phyloP scores from a whole-genome alignment of 2,797 vertebrate species.

The Pseudochirops cupreus region DNA sequence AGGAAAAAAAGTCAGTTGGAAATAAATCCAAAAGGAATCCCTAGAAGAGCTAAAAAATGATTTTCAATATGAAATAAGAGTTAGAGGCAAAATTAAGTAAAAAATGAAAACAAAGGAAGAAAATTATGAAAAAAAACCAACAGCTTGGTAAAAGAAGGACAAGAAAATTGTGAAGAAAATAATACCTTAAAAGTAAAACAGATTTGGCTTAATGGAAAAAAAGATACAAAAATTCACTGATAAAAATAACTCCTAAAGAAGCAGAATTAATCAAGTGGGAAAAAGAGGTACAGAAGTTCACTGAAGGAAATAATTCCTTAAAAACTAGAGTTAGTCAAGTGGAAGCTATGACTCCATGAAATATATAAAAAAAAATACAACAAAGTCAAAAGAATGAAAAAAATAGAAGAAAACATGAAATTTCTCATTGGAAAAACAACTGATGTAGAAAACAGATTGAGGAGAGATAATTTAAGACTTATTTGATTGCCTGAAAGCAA shows the following conservation, averaged over 20 bases:
- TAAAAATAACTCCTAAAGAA: background rate
- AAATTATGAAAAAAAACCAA: background rate
- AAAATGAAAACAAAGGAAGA: background rate
- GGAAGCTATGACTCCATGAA: background rate
- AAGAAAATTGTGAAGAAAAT: background rate
- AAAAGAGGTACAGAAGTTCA: background rate
- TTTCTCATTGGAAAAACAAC: too few relatives aligned
- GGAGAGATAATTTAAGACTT: too few relatives aligned
- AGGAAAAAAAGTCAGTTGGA: background rate
- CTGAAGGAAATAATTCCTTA: background rate
- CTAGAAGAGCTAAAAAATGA: background rate
- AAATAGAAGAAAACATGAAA: background rate
- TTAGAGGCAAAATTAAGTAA: background rate
- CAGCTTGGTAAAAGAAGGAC: background rate
- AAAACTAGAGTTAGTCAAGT: background rate
- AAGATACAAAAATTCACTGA: background rate
- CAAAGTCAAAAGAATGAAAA: background rate
- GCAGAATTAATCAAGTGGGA: background rate
- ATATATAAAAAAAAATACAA: background rate
- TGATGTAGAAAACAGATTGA: too few relatives aligned
- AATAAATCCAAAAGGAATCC: background rate
- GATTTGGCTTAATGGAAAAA: background rate
- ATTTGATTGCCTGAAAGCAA: too few relatives aligned
- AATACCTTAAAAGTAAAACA: too few relatives aligned
- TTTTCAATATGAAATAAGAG: background rate